phyloP scores from a whole-genome alignment of 2,113 vertebrate species.

The Gadus chalcogrammus region DNA sequence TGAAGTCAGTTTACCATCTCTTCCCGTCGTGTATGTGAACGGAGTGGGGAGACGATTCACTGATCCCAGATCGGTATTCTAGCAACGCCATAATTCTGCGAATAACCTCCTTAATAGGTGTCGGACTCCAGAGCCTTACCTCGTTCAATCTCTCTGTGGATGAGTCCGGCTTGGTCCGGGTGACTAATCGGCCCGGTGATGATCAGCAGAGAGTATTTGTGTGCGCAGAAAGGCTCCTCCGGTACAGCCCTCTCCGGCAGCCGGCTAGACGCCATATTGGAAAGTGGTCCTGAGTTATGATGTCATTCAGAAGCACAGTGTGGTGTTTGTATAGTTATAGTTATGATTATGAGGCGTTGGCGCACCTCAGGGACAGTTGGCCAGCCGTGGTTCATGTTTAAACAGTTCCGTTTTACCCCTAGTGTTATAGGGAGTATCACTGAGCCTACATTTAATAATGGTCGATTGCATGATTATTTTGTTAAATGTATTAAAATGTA shows the following conservation, averaged over 20 bases:
- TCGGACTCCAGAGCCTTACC: constrained; percentile 56
- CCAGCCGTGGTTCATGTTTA: too few species aligned
- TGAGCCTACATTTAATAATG: neutral
- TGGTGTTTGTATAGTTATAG: constrained; percentile 30
- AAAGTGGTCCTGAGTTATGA: constrained; percentile 59
- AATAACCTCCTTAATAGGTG: too few species aligned
- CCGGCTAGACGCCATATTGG: constrained; percentile 72
- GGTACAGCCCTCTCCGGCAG: constrained; percentile 58
- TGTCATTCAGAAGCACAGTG: constrained; percentile 62
- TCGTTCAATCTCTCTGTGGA: constrained; percentile 75
- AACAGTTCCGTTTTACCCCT: too few species aligned
- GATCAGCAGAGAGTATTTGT: constrained; percentile 74
- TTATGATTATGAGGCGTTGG: too few species aligned
- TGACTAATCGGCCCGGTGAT: constrained; percentile 76
- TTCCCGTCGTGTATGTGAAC: neutral
- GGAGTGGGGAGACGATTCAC: neutral
- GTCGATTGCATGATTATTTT: too few species aligned
- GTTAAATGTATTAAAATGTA: too few species aligned
- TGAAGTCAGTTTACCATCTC: constrained; percentile 12
- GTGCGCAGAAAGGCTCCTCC: constrained; percentile 45
- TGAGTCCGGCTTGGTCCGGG: constrained; percentile 63
- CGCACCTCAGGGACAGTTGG: too few species aligned
- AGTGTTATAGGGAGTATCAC: too few species aligned
- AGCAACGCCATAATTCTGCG: too few species aligned
- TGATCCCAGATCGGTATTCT: constrained; percentile 3